phyloP scores from a whole-genome alignment of 2,888 invertebrate genomes.

The Ptychoptera contaminata region DNA sequence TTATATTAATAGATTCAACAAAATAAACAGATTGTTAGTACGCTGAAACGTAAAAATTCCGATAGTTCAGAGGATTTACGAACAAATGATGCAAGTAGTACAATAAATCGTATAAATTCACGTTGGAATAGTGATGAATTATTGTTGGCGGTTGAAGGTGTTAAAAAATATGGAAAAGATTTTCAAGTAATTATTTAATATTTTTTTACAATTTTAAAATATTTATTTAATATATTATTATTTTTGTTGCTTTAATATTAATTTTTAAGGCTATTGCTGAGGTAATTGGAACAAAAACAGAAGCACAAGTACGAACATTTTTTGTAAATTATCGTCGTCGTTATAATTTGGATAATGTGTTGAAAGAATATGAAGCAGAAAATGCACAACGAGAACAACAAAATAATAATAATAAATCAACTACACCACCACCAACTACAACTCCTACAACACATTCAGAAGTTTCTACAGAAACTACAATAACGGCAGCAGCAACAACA shows the following conservation, averaged over 20 bases:
- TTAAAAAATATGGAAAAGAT: constrained; percentile 67
- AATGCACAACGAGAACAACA: constrained; percentile 39
- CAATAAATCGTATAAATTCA: constrained; percentile 58
- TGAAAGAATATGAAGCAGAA: constrained; percentile 74
- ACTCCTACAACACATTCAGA: constrained; percentile 5
- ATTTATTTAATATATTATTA: neutral
- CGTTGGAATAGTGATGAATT: constrained; percentile 90
- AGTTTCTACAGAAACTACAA: constrained; percentile 28
- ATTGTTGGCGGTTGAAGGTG: constrained; percentile 78
- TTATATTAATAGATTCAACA: constrained; percentile 64
- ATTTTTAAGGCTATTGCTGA: constrained; percentile 77
- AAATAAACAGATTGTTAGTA: constrained; percentile 83
- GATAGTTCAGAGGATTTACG: constrained; percentile 39
- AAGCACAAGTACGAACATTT: constrained; percentile 81
- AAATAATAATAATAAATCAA: constrained; percentile 11
- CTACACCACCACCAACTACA: constrained; percentile 1
- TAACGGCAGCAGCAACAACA: constrained; percentile 17
- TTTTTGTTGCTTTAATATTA: neutral
- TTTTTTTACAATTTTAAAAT: neutral
- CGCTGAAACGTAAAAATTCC: constrained; percentile 58
- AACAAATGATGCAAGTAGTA: constrained; percentile 34
- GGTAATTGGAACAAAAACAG: constrained; percentile 87
- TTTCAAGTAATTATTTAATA: constrained; percentile 41
- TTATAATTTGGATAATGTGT: constrained; percentile 71
- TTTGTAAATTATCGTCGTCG: constrained; percentile 81